Evolutionary conservation across 1,140 invertebrate genomes (phyloP), one percentile per base, ranked within the genome.

Genomic region (Drosophila nigrodunni): DNA sequence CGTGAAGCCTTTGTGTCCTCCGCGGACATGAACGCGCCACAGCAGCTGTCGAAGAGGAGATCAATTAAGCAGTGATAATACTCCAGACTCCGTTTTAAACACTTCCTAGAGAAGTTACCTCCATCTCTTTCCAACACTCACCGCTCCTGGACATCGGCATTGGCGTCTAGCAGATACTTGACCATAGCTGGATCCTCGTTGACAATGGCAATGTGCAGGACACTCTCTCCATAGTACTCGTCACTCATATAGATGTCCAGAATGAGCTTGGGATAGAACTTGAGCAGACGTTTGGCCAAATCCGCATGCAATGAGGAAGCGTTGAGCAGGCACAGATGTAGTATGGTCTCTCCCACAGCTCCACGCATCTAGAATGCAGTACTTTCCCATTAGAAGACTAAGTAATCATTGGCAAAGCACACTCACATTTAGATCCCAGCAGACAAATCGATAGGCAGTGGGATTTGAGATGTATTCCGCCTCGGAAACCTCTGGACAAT

Each of bases 131-230:
- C 25, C 25, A 30, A 7, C 3, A 59, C 61, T 66, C 11, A 92
- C 91, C 98, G 93, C 92, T 98, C 97, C 80, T 98, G 95, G 41
- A 97, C 96, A 92, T 99, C 95, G 0, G 97, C 97, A 3, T 98
- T 97, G 61, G 97, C 96, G 85, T 99, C 97, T 37, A 99, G 92
- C 6, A 99, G 93, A 92, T 97, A 99, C 93, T 99, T 99, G 0
- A 99, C 98, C 97, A 99, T 98, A 0, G 97, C 95, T 0, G 98
- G 98, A 92, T 99, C 98, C 92, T 99, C 98, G 92, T 99, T 99
- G 0, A 99, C 98, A 79, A 99, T 99, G 0, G 98, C 98, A 92
- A 99, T 98, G 83, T 99, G 98, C 0, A 99, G 94, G 0, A 97
- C 97, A 91, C 95, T 97, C 90, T 98, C 97, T 1, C 97, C 97